Evolutionary conservation across 2,113 vertebrate genomes (phyloP).

Genomic region (Thinocorus orbignyianus): DNA sequence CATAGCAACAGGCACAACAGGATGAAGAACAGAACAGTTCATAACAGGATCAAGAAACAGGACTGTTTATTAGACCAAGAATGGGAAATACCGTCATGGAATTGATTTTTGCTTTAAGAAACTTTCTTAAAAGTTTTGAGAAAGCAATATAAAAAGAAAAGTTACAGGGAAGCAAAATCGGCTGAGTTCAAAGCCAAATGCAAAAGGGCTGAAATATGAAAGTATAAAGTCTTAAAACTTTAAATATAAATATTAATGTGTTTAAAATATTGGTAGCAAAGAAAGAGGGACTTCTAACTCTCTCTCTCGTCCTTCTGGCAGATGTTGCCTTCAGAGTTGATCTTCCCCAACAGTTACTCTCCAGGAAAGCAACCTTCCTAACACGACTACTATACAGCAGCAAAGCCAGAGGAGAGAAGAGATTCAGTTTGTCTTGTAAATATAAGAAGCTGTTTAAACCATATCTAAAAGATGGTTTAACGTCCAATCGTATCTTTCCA

Average conservation of each 20-base stretch:
- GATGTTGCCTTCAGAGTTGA: background rate
- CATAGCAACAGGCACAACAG: constrained; percentile 57
- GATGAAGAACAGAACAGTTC: constrained; percentile 45
- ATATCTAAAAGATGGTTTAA: background rate
- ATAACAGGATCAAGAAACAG: constrained; percentile 13
- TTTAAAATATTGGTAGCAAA: background rate
- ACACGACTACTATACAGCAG: background rate
- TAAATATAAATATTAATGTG: background rate
- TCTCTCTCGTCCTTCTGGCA: background rate
- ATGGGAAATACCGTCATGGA: background rate
- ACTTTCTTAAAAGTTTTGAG: background rate
- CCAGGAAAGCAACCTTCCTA: background rate
- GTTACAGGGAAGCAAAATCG: background rate
- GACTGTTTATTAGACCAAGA: constrained; percentile 17
- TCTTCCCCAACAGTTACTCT: background rate
- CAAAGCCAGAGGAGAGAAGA: background rate
- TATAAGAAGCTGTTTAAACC: background rate
- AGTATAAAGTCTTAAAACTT: background rate
- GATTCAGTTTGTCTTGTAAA: background rate
- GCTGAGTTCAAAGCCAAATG: background rate
- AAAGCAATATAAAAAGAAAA: background rate
- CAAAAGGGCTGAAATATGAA: background rate
- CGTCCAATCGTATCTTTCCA: background rate
- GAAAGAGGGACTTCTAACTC: background rate
- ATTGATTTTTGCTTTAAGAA: constrained; percentile 22